phyloP scores from a whole-genome alignment of 2,113 vertebrate species.

The Panurus biarmicus region DNA sequence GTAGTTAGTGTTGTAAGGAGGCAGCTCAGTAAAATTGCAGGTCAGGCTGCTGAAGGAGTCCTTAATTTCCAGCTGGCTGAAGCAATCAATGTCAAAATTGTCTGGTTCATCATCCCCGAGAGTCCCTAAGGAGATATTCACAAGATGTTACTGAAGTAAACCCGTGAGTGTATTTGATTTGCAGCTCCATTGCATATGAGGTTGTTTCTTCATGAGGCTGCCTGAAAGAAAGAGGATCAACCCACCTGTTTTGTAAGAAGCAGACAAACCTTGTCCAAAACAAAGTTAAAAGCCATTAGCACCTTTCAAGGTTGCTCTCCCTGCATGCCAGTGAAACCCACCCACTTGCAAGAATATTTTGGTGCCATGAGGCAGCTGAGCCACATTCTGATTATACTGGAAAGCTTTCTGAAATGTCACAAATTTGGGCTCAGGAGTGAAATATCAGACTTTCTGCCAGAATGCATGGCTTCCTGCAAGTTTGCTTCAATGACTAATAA shows the following conservation, averaged over 20 bases:
- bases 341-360: neutral
- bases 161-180: neutral
- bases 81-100: conserved; percentile 60
- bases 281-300: neutral
- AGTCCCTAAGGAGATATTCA: conserved; percentile 42
- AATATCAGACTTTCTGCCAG: neutral
- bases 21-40: conserved; percentile 51
- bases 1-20: conserved; percentile 46
- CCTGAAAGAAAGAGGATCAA: neutral
- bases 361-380: neutral
- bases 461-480: neutral
- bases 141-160: neutral
- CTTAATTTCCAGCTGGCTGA: conserved; percentile 55
- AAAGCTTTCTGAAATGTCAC: conserved; percentile 13
- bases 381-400: neutral
- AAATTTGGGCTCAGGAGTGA: neutral
- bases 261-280: neutral
- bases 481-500: neutral
- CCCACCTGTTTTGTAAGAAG: neutral
- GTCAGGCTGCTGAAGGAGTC: conserved; percentile 50
- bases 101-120: conserved; percentile 65
- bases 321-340: neutral
- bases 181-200: neutral
- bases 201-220: neutral
- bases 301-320: neutral